Percentiles rank a stretch among this genome's conserved stretches.
Evolutionary conservation across 2,797 vertebrate species (phyloP).

Genomic region (Nyctibius grandis): DNA sequence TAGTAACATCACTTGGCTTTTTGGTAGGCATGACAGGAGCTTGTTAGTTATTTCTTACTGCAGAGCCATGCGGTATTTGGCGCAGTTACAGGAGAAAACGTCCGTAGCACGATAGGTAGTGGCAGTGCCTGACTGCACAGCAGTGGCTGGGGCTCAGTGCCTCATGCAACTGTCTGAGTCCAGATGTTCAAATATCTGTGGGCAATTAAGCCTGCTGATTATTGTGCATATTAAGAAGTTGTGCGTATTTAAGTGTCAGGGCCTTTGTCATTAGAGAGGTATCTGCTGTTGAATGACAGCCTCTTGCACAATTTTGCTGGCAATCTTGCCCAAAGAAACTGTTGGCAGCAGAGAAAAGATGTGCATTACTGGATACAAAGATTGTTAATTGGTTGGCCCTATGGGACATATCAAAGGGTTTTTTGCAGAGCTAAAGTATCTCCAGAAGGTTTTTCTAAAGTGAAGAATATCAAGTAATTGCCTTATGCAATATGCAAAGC

Average conservation of each 20-base stretch:
- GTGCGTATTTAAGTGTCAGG: accelerated
- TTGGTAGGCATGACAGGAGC: neutral
- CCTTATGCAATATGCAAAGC: neutral
- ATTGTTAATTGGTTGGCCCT: neutral
- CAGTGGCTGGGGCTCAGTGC: accelerated
- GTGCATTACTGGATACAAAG: neutral
- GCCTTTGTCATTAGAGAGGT: neutral
- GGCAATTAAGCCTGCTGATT: neutral
- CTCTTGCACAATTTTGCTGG: neutral
- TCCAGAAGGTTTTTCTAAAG: neutral
- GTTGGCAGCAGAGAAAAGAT: neutral
- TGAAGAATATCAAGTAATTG: neutral
- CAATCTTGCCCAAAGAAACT: neutral
- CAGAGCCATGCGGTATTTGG: accelerated
- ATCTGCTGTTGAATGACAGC: neutral
- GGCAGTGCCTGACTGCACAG: neutral
- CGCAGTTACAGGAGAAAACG: accelerated
- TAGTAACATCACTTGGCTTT: neutral
- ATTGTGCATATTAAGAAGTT: neutral
- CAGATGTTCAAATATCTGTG: neutral
- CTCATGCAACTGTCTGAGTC: neutral
- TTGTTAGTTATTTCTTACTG: accelerated
- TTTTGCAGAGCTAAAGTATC: neutral
- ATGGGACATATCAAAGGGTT: accelerated
- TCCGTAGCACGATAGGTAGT: accelerated